Conservation (phyloP, 2,888 invertebrate genomes). For the Drosophila helvetica region DNA sequence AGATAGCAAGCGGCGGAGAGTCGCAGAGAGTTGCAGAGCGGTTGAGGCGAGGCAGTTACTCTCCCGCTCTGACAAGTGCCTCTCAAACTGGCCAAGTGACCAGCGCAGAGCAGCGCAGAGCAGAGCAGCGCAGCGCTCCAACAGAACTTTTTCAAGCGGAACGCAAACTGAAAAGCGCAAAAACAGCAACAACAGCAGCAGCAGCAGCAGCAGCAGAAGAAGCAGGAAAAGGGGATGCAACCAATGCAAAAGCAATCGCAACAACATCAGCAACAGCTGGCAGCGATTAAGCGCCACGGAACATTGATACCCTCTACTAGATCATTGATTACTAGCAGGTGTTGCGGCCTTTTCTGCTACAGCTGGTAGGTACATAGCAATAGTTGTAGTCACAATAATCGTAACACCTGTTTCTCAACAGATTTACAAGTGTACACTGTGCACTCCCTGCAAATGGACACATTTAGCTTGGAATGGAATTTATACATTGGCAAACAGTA, state of each 20-base stretch:
- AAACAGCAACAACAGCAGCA: constrained; percentile 37
- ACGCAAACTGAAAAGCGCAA: constrained; percentile 57
- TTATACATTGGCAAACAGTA: too few species aligned
- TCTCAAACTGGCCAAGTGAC: constrained; percentile 45
- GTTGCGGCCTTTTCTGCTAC: too few species aligned
- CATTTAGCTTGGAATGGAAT: too few species aligned
- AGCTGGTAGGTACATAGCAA: too few species aligned
- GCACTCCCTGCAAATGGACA: too few species aligned
- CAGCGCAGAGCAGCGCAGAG: too few species aligned
- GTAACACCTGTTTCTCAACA: too few species aligned
- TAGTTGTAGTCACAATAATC: too few species aligned
- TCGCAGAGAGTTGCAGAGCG: neutral
- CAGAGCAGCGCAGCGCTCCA: constrained; percentile 6
- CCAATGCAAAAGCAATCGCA: constrained; percentile 16
- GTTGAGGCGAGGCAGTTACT: neutral
- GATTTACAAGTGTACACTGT: too few species aligned
- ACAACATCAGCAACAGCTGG: constrained; percentile 19
- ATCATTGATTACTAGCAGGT: too few species aligned
- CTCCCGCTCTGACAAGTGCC: constrained; percentile 22
- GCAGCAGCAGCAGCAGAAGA: constrained; percentile 9
- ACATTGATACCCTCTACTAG: constrained; percentile 1
- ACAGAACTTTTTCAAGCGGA: constrained; percentile 70
- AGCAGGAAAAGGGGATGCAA: constrained; percentile 37
- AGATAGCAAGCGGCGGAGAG: neutral
- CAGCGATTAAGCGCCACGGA: constrained; percentile 1